phyloP scores from a whole-genome alignment of 2,888 invertebrate species.

The Drosophila gaucha region DNA sequence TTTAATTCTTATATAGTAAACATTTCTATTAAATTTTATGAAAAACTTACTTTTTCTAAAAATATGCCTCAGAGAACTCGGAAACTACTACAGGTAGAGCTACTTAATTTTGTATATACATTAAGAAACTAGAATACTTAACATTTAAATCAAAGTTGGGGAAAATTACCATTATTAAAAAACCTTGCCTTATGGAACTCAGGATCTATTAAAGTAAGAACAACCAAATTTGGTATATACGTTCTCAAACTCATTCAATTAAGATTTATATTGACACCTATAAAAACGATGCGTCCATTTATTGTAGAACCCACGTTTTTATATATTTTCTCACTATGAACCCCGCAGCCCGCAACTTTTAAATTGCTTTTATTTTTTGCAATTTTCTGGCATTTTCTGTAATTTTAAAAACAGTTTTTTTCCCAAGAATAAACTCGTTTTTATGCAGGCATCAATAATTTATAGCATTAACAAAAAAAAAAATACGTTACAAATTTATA shows the following conservation, averaged over 20 bases:
- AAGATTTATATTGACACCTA: neutral
- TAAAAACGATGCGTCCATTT: neutral
- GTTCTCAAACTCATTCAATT: no score
- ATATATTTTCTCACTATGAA: neutral
- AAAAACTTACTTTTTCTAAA: neutral
- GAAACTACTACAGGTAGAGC: neutral
- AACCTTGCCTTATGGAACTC: no score
- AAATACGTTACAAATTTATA: slow-evolving; percentile 68
- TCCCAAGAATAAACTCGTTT: slow-evolving; percentile 29
- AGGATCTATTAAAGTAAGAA: neutral
- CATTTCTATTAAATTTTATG: neutral
- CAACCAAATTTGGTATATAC: neutral
- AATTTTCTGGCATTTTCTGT: slow-evolving; percentile 27
- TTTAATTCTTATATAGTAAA: neutral
- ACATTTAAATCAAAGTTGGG: neutral
- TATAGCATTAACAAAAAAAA: slow-evolving; percentile 29
- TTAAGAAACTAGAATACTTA: no score
- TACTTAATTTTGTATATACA: neutral
- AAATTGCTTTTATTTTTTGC: slow-evolving; percentile 27
- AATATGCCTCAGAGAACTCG: neutral
- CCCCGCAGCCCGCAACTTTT: slow-evolving; percentile 45
- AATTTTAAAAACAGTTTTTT: slow-evolving; percentile 46
- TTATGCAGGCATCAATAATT: slow-evolving; percentile 69
- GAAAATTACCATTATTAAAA: no score
- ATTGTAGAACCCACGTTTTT: neutral